Base-by-base conservation (phyloP, 2,113 vertebrate genomes). In the Odocoileus hemionus region DNA sequence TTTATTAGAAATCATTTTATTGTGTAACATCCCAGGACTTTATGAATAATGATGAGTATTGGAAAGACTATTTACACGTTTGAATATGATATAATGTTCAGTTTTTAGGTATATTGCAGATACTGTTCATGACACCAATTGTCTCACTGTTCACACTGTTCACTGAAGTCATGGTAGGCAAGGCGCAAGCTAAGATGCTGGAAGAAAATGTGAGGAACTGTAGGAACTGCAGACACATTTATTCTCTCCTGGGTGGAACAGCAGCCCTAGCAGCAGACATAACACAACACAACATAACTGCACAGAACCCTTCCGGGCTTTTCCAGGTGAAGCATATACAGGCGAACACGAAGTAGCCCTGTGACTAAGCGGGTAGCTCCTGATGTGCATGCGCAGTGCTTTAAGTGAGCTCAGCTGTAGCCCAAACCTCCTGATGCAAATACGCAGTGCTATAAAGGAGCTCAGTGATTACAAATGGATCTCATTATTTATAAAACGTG, bases 61-160 rank as follows among this genome's bases (percentile, higher is more conserved):
- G 23, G 45, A 84, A 96, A 43, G 30, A 90, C 70, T 3, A 36
- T 87, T 89, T 50, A 47, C 61, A 23, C 82, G 17, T 9, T 82
- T 88, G 57, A 97, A 26, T 93, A 15, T 91, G 33, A 90, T 94
- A 13, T 91, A 30, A 88, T 94, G 28, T 76, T 97, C 3, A 43
- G 50, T 55, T 95, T 96, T 54, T 95, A 89, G 39, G 50, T 70
- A 85, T 85, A 89, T 21, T 5, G 19, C 10, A 0, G 67, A 74
- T 74, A 74, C 67, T 74, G 2, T 39, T 74, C 19, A 13, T 23
- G 67, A 74, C 12, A 74, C 36, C 36, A 74, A 1, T 13, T 74
- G 67, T 13, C 5, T 39, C 5, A 2, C 36, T 39, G 36, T 39
- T 74, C 19, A 74, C n/a, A 39, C 19, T 12, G 10, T 70, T 70